Percentiles rank a stretch among this genome's conserved stretches.
Conservation (phyloP, 2,888 invertebrate species). For the Mamestra brassicae region DNA sequence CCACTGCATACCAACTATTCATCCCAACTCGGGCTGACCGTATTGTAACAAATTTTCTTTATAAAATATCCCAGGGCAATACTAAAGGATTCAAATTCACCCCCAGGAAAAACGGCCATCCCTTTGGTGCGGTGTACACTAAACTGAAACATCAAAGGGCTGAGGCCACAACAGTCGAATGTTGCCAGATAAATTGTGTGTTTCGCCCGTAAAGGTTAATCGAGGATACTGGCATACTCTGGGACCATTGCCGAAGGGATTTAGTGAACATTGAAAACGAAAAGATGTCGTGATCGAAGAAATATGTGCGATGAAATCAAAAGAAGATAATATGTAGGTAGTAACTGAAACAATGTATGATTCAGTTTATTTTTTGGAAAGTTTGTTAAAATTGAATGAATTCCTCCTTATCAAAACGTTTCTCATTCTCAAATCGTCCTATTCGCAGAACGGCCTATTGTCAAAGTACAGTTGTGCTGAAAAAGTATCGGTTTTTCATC, state of each 20-base stretch:
- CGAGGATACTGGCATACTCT: slow-evolving; percentile 15
- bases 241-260: slow-evolving; percentile 25
- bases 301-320: background rate
- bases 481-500: no score
- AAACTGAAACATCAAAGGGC: slow-evolving; percentile 57
- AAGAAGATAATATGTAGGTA: background rate
- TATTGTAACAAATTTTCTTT: background rate
- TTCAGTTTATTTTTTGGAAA: no score
- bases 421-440: no score
- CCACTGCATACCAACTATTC: background rate
- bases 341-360: no score
- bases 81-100: slow-evolving; percentile 28
- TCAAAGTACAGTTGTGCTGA: no score
- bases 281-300: background rate
- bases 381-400: background rate
- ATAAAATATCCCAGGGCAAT: slow-evolving; percentile 21
- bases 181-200: slow-evolving; percentile 39
- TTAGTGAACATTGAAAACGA: slow-evolving; percentile 15
- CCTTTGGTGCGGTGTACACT: slow-evolving; percentile 45
- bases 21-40: background rate
- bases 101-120: slow-evolving; percentile 18
- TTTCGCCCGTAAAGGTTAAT: slow-evolving; percentile 32
- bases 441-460: no score
- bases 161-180: slow-evolving; percentile 54
- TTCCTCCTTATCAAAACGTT: no score